Evolutionary conservation across 2,797 vertebrate genomes (phyloP).

Genomic region (Catamblyrhynchus diadema): DNA sequence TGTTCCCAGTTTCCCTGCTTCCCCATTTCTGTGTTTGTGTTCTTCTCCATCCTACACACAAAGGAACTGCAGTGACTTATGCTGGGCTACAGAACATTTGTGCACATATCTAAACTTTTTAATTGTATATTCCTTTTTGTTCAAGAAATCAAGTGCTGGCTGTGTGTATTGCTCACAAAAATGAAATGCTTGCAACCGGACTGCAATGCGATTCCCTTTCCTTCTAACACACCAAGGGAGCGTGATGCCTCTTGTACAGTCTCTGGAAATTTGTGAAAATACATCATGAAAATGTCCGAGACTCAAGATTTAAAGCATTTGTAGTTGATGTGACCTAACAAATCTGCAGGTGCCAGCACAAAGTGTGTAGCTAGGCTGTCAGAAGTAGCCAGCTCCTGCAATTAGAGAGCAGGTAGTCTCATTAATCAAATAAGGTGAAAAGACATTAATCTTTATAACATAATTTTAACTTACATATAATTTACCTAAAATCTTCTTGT

Average conservation of each 20-base stretch:
- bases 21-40: background rate
- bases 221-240: background rate
- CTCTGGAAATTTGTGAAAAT: background rate
- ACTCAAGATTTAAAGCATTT: background rate
- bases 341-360: background rate
- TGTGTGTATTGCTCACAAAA: background rate
- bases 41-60: background rate
- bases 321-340: background rate
- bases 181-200: background rate
- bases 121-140: background rate
- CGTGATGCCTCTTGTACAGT: rapidly evolving
- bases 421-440: background rate
- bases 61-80: background rate
- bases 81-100: background rate
- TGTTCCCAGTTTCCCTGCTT: rapidly evolving
- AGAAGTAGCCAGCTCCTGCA: background rate
- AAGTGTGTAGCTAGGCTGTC: background rate
- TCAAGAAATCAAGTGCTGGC: background rate
- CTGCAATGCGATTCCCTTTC: rapidly evolving
- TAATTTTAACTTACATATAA: background rate
- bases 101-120: background rate
- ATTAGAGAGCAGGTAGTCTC: background rate
- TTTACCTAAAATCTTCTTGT: background rate
- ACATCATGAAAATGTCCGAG: background rate
- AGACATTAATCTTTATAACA: background rate